These are phyloP conservation scores for Montipora capitata DNA, from an alignment of 92 coral and sea anemone genomes.

Conservation along the genomic window DNA sequence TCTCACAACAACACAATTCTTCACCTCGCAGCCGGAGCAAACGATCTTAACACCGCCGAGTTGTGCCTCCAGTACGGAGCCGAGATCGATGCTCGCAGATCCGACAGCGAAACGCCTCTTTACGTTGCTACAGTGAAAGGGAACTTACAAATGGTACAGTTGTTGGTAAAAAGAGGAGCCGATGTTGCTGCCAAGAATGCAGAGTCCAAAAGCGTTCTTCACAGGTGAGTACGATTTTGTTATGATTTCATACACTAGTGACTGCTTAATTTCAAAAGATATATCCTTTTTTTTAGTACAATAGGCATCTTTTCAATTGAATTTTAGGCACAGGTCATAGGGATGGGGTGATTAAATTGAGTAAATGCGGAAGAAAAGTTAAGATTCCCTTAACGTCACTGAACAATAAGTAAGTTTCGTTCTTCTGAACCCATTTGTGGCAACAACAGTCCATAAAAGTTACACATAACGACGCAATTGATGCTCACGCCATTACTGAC, in stretches of 20 bases:
- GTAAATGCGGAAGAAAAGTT: too few species aligned
- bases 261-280: too few species aligned
- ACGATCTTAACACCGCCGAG: constrained; percentile 64
- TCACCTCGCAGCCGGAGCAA: constrained; percentile 81
- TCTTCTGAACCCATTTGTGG: too few species aligned
- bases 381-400: too few species aligned
- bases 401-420: too few species aligned
- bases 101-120: constrained; percentile 75
- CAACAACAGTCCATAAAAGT: too few species aligned
- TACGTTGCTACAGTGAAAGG: constrained; percentile 88
- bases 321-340: too few species aligned
- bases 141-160: constrained; percentile 67
- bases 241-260: neutral
- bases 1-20: constrained; percentile 70
- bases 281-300: too few species aligned
- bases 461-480: too few species aligned
- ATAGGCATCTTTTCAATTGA: too few species aligned
- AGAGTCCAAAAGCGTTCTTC: constrained; percentile 78
- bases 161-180: constrained; percentile 70
- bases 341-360: too few species aligned
- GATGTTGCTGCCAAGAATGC: constrained; percentile 56
- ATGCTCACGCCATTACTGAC: too few species aligned
- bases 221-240: constrained; percentile 54
- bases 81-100: constrained; percentile 62
- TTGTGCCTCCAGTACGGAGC: constrained; percentile 73